Conservation (phyloP, 2,888 invertebrate genomes). For the Agriopis marginaria region DNA sequence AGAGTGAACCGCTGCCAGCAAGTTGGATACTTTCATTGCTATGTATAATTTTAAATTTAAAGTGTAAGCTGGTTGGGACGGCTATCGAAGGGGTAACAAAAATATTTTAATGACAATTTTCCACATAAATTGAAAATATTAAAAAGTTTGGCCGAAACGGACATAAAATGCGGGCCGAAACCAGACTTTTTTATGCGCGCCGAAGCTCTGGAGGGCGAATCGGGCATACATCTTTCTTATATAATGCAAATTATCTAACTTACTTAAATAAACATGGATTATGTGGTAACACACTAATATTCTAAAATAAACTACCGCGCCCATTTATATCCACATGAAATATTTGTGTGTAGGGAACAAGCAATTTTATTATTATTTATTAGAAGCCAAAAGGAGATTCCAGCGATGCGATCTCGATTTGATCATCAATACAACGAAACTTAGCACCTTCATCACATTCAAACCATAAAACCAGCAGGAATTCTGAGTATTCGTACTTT, state of each 20-base stretch:
- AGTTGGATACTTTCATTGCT: slow-evolving; percentile 35
- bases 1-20: slow-evolving; percentile 47
- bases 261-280: slow-evolving; percentile 38
- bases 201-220: no score
- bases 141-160: no score
- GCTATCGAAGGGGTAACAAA: slow-evolving; percentile 37
- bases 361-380: slow-evolving; percentile 4
- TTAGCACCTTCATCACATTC: slow-evolving; percentile 22
- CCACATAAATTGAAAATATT: no score
- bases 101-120: no score
- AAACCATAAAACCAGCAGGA: not conserved
- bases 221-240: no score
- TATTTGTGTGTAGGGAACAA: not conserved
- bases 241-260: slow-evolving; percentile 39
- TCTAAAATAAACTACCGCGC: slow-evolving; percentile 37
- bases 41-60: slow-evolving; percentile 34
- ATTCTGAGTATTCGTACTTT: not conserved
- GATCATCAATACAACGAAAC: slow-evolving; percentile 3
- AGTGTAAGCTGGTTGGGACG: slow-evolving; percentile 36
- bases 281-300: slow-evolving; percentile 37
- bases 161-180: no score
- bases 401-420: not conserved
- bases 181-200: no score
- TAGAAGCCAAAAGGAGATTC: slow-evolving; percentile 16
- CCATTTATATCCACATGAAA: slow-evolving; percentile 9